Evolutionary conservation across 1,140 invertebrate genomes (phyloP).

Genomic region (Oryzaephilus surinamensis): DNA sequence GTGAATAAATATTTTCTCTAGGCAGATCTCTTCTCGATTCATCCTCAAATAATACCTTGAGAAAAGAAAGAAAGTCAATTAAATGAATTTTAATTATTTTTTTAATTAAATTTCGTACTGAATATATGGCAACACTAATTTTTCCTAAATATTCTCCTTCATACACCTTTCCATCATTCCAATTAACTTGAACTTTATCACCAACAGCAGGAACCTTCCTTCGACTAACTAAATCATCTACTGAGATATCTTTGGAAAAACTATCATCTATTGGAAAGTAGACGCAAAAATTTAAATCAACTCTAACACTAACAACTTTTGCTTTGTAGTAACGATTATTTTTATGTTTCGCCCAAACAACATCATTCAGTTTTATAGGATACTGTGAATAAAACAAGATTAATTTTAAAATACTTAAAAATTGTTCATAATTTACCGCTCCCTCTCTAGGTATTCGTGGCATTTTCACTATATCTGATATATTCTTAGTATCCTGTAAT

Average conservation of each 20-base stretch:
- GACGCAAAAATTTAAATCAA: conserved; percentile 46
- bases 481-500: too few relatives aligned
- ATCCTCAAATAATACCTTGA: conserved; percentile 44
- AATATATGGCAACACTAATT: conserved; percentile 42
- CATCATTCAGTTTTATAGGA: conserved; percentile 19
- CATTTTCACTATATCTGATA: background rate
- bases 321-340: conserved; percentile 53
- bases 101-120: conserved; percentile 34
- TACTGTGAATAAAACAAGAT: background rate
- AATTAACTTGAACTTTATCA: conserved; percentile 42
- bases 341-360: conserved; percentile 52
- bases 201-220: conserved; percentile 15
- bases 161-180: conserved; percentile 50
- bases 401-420: background rate
- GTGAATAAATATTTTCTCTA: conserved; percentile 39
- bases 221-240: conserved; percentile 38
- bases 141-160: conserved; percentile 47
- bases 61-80: conserved; percentile 6
- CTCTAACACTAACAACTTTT: conserved; percentile 40
- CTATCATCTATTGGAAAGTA: conserved; percentile 52
- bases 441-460: background rate
- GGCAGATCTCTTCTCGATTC: conserved; percentile 35
- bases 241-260: conserved; percentile 48
- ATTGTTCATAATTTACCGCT: background rate
- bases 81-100: background rate